Base-by-base conservation (phyloP, 2,888 invertebrate genomes). In the Salpingus planirostris region DNA sequence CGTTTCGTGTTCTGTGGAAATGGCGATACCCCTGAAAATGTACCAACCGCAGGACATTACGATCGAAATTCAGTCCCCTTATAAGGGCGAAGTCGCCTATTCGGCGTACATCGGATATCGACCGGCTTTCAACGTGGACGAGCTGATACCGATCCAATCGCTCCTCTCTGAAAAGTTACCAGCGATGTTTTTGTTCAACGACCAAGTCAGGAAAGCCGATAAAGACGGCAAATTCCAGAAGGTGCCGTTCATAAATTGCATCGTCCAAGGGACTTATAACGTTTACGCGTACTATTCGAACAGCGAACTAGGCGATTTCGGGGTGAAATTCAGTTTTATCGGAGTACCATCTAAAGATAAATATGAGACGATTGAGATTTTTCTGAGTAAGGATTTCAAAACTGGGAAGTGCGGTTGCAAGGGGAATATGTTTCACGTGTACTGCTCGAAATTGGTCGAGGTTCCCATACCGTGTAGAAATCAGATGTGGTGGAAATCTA, bases 391-490 rank as follows among this genome's bases (percentile, higher is more conserved):
- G 3, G 36, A 42, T 13, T 50, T 49, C 42, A 11, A 30, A 11
- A 29, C 24, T 2, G 15, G 36, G 5, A 11, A 35, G 1, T 53
- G 54, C 38, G 40, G 29, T 11, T 57, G 56, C 34, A 47, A 38
- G 23, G 4, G 4, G 11, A 10, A 33, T 10, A 21, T 1, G 24
- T n/a, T 15, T 2, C 15, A 15, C 7, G 33, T 33, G 12, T 26
- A 47, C 11, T 62, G 62, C 40, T 54, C 58, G 3, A 45, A 47
- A 27, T 38, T 43, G 3, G 24, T 59, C 3, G 31, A 32, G 3
- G 36, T 55, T 2, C 34, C 43, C 2, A 44, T 63, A 14, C 62
- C 63, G 1, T 45, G 42, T 3, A 50, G 39, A 18, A 62, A 62
- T 36, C 24, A 32, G 3, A 13, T 33, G 2, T 40, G 61, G 3